phyloP scores from a whole-genome alignment of 1,140 invertebrate species.

The Reticulitermes speratus region DNA sequence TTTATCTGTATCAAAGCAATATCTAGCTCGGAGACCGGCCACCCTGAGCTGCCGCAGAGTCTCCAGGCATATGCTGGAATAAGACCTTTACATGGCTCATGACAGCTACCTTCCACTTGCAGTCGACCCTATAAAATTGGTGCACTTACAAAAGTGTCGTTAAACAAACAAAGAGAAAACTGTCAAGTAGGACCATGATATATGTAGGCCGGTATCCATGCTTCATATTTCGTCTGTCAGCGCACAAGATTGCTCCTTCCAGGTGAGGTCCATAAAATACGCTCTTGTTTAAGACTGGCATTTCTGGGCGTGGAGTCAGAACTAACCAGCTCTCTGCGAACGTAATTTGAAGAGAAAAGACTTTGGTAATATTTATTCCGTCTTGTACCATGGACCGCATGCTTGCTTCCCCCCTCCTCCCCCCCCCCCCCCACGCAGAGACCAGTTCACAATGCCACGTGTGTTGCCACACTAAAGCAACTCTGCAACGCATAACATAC shows the following conservation, averaged over 20 bases:
- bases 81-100: too few relatives aligned
- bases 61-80: too few relatives aligned
- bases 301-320: conserved; percentile 1
- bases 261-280: background rate
- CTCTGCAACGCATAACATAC: too few relatives aligned
- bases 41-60: too few relatives aligned
- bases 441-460: background rate
- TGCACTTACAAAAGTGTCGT: too few relatives aligned
- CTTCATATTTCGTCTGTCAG: background rate
- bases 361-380: background rate
- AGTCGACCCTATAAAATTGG: too few relatives aligned
- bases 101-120: too few relatives aligned
- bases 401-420: background rate
- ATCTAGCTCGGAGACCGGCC: too few relatives aligned
- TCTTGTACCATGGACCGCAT: background rate
- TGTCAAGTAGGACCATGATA: too few relatives aligned
- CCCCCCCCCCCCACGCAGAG: background rate
- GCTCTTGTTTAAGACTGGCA: background rate
- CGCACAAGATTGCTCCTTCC: background rate
- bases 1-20: too few relatives aligned
- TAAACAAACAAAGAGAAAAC: too few relatives aligned
- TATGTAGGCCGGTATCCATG: too few relatives aligned
- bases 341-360: background rate
- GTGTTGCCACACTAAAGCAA: background rate
- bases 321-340: conserved; percentile 4